Conservation (phyloP, 2,113 vertebrate species). For the Lipophrys pholis region DNA sequence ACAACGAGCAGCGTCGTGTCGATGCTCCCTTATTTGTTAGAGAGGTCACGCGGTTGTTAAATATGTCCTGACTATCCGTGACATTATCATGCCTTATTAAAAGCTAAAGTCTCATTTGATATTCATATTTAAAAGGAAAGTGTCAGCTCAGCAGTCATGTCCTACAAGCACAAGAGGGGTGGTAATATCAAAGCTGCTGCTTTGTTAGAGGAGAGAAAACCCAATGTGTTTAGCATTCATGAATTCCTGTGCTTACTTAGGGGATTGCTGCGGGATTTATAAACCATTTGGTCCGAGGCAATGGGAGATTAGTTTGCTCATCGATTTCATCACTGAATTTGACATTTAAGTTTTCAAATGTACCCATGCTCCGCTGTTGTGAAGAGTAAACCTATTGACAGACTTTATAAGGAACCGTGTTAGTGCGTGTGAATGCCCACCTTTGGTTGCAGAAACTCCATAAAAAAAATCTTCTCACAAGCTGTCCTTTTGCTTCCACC, state of each 20-base stretch:
- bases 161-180: conserved; percentile 41
- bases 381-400: conserved; percentile 35
- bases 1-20: conserved; percentile 2
- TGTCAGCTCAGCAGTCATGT: conserved; percentile 70
- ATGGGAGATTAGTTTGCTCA: conserved; percentile 61
- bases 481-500: conserved; percentile 13
- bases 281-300: conserved; percentile 66
- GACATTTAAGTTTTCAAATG: conserved; percentile 64
- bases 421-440: neutral
- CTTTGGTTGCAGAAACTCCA: conserved; percentile 32
- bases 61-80: conserved; percentile 16
- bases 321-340: conserved; percentile 65
- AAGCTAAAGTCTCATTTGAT: conserved; percentile 59
- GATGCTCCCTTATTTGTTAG: conserved; percentile 12
- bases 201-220: conserved; percentile 56
- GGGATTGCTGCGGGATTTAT: conserved; percentile 68
- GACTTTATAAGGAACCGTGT: conserved; percentile 29
- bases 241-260: conserved; percentile 63
- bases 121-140: conserved; percentile 68
- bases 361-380: conserved; percentile 12
- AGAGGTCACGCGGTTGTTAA: neutral
- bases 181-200: conserved; percentile 62
- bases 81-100: conserved; percentile 52
- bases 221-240: conserved; percentile 69
- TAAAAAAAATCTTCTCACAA: conserved; percentile 36